Conservation (phyloP, 2,113 vertebrate genomes). For the Myodes glareolus region DNA sequence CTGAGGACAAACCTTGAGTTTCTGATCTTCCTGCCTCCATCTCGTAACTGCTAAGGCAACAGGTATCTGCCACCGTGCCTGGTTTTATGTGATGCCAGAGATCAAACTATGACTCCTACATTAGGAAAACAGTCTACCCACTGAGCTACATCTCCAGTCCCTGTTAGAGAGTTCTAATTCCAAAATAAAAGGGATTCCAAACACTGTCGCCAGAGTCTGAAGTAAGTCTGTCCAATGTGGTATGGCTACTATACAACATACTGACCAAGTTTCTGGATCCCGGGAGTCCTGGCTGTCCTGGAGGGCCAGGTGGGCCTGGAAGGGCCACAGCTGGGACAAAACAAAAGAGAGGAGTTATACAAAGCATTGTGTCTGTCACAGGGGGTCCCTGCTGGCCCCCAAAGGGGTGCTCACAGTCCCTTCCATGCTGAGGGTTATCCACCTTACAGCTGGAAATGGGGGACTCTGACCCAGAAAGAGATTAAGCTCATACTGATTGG, state of each 20-base stretch:
- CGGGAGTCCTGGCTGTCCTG: conserved; percentile 91
- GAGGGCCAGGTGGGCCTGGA: conserved; percentile 93
- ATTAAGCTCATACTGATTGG: background rate
- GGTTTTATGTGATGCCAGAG: background rate
- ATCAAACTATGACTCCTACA: background rate
- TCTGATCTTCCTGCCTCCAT: background rate
- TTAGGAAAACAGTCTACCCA: background rate
- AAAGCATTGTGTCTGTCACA: background rate
- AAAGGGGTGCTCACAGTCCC: background rate
- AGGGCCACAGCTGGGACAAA: conserved; percentile 87
- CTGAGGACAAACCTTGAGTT: background rate
- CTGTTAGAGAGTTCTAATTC: background rate
- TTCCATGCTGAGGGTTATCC: accelerated
- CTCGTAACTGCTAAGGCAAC: background rate
- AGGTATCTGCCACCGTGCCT: background rate
- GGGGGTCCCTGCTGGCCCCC: background rate
- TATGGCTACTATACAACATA: background rate
- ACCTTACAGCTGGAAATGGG: background rate
- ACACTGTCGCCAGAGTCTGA: background rate
- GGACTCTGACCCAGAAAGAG: background rate
- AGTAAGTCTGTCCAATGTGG: background rate
- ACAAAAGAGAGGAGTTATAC: conserved; percentile 51
- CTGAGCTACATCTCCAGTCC: background rate
- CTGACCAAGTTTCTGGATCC: conserved; percentile 90
- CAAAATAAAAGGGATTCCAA: background rate